A percentile compares a stretch with the other conserved stretches of the same genome.
These are phyloP conservation scores for Tupaia tana DNA, from an alignment of 2,113 vertebrate species.

Conservation along the genomic window DNA sequence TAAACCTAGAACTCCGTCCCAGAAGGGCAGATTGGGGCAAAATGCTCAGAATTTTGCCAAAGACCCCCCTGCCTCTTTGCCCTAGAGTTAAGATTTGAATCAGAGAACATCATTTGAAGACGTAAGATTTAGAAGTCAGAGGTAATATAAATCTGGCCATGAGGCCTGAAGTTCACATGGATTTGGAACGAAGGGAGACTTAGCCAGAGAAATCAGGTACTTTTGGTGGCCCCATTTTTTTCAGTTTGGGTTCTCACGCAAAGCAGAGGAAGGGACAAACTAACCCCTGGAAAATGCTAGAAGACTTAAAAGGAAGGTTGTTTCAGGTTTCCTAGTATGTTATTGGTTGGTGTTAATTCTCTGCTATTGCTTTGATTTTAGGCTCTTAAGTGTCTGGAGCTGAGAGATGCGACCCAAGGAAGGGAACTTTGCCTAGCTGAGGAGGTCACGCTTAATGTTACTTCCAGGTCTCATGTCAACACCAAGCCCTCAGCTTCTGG, in stretches of 20 bases:
- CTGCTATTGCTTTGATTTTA: constrained; percentile 56
- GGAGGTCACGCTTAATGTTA: not conserved
- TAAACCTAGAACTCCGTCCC: not conserved
- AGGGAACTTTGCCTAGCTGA: constrained; percentile 14
- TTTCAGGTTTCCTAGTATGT: not conserved
- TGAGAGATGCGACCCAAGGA: not conserved
- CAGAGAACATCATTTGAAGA: not conserved
- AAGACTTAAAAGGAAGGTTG: not conserved
- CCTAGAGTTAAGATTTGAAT: not conserved
- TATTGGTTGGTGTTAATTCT: not conserved
- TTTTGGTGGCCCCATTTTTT: not conserved
- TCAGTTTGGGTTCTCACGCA: not conserved
- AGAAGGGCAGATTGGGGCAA: not conserved
- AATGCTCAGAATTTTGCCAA: not conserved
- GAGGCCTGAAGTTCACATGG: not conserved
- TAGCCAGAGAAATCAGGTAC: not conserved
- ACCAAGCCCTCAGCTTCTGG: constrained; percentile 80
- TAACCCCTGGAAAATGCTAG: not conserved
- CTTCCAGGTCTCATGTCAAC: constrained; percentile 58
- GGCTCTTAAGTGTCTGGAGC: constrained; percentile 30
- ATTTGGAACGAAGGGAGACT: not conserved
- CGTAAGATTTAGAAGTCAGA: not conserved
- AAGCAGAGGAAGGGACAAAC: not conserved
- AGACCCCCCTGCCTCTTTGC: not conserved
- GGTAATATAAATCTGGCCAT: not conserved